Conservation (phyloP, 2,113 vertebrate species). For the Boleophthalmus pectinirostris region DNA sequence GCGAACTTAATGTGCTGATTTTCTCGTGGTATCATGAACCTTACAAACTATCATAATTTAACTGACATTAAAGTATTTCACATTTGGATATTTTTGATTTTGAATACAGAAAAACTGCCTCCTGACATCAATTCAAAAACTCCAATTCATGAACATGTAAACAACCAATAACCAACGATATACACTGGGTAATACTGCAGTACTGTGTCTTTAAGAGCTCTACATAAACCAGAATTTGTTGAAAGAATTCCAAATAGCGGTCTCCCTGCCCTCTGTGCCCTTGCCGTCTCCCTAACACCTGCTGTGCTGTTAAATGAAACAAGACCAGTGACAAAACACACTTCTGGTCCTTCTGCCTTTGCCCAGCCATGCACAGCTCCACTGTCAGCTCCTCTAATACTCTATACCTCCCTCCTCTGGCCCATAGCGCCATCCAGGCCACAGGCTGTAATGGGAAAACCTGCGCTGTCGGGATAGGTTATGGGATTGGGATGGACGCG, state of each 20-base stretch:
- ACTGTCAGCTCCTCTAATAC: slow-evolving; percentile 55
- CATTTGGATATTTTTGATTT: too few species aligned
- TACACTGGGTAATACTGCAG: neutral
- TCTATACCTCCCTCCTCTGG: slow-evolving; percentile 53
- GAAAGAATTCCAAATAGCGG: slow-evolving; percentile 19
- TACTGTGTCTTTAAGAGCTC: neutral
- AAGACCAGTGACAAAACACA: slow-evolving; percentile 66
- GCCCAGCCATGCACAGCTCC: slow-evolving; percentile 61
- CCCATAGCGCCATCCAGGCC: slow-evolving; percentile 59
- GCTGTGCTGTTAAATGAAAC: slow-evolving; percentile 77
- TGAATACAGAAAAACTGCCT: too few species aligned
- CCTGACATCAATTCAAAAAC: neutral
- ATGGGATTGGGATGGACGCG: slow-evolving; percentile 73
- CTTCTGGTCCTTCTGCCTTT: slow-evolving; percentile 64
- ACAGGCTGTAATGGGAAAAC: slow-evolving; percentile 77
- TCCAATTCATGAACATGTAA: neutral
- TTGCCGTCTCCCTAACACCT: slow-evolving; percentile 54
- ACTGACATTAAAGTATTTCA: too few species aligned
- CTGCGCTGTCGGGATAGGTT: slow-evolving; percentile 75
- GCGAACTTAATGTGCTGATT: neutral
- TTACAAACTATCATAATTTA: too few species aligned
- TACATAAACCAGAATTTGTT: slow-evolving; percentile 26
- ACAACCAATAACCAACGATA: too few species aligned
- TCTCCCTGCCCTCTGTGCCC: slow-evolving; percentile 42
- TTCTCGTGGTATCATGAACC: neutral